A percentile compares a stretch with the other conserved stretches of the same genome.
phyloP scores from a whole-genome alignment of 35 echinoderm and acorn worm species.

The Heliocidaris erythrogramma region DNA sequence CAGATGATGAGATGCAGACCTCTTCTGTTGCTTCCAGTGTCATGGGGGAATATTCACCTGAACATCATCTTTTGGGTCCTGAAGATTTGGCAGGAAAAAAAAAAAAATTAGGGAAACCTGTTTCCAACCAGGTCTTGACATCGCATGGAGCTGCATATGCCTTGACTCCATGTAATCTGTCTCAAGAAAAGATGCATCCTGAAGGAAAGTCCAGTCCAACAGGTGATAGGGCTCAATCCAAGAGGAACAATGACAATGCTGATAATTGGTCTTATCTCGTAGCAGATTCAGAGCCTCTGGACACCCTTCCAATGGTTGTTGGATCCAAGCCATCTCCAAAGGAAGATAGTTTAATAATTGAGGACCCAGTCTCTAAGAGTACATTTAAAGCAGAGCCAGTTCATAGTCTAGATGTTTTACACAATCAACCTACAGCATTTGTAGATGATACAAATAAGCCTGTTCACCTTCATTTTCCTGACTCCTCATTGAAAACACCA shows the following conservation, averaged over 20 bases:
- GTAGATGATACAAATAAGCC: constrained; percentile 28
- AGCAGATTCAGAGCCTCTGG: background rate
- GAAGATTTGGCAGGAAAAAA: background rate
- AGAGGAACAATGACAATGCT: background rate
- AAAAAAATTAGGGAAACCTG: background rate
- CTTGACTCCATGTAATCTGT: background rate
- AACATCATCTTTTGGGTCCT: background rate
- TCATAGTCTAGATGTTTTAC: constrained; percentile 31
- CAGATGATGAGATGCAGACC: background rate
- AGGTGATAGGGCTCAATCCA: background rate
- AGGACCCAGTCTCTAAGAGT: background rate
- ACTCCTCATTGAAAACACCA: background rate
- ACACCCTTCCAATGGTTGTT: background rate
- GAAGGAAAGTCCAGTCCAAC: background rate
- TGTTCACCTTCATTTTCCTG: constrained; percentile 14
- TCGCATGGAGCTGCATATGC: constrained; percentile 15
- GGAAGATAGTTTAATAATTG: background rate
- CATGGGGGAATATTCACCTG: background rate
- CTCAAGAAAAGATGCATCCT: background rate
- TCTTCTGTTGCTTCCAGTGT: background rate
- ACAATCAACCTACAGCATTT: constrained; percentile 22
- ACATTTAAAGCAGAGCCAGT: constrained; percentile 22
- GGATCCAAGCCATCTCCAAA: background rate
- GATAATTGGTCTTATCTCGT: background rate
- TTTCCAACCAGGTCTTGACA: constrained; percentile 14